phyloP scores from a whole-genome alignment of 2,888 invertebrate species.

The Mantis religiosa region DNA sequence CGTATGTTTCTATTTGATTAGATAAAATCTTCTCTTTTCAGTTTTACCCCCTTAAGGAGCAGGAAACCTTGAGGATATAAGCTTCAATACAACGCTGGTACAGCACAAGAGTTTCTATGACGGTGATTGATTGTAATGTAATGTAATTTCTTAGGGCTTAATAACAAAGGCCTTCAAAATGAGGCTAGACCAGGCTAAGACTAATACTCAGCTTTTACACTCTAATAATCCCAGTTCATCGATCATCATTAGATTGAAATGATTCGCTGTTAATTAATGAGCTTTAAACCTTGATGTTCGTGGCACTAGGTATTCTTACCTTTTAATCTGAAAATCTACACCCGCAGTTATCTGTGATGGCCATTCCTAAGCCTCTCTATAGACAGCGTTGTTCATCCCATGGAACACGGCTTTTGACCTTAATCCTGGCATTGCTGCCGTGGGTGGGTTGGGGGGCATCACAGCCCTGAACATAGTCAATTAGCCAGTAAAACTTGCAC shows the following conservation, averaged over 20 bases:
- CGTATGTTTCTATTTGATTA: too few relatives aligned
- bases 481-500: background rate
- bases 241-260: background rate
- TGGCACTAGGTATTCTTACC: background rate
- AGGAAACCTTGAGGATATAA: too few relatives aligned
- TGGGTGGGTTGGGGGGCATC: background rate
- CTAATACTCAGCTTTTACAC: background rate
- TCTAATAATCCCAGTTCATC: background rate
- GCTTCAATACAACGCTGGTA: too few relatives aligned
- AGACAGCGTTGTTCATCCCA: background rate
- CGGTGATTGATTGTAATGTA: too few relatives aligned
- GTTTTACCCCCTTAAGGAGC: too few relatives aligned
- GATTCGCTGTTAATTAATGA: background rate
- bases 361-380: background rate
- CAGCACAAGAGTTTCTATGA: too few relatives aligned
- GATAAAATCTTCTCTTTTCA: too few relatives aligned
- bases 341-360: background rate
- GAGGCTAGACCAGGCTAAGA: background rate
- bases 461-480: background rate
- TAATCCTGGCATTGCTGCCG: background rate
- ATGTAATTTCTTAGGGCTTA: too few relatives aligned
- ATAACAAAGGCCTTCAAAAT: too few relatives aligned
- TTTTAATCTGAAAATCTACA: background rate
- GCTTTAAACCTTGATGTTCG: background rate
- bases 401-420: background rate